A percentile compares a stretch with the other conserved stretches of the same genome.
phyloP scores from a whole-genome alignment of 2,113 vertebrate species.

The Eira barbara region DNA sequence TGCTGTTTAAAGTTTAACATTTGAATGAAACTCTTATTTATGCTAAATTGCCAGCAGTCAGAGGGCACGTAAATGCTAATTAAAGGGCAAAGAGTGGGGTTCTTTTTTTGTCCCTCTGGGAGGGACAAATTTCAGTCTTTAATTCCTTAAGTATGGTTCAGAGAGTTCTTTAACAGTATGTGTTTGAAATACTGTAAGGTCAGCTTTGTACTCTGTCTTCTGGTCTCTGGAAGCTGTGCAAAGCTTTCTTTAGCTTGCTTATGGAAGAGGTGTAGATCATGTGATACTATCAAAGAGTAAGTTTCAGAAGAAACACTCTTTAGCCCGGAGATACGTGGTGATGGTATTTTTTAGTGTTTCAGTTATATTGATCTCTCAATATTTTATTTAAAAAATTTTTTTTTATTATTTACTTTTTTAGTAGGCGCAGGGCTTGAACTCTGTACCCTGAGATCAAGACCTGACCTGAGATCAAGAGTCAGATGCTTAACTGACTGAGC shows the following conservation, averaged over 20 bases:
- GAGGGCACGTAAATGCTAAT: not conserved
- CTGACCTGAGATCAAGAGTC: not conserved
- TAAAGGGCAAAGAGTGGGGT: not conserved
- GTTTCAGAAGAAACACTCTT: not conserved
- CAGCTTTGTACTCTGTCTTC: not conserved
- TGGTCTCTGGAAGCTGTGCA: not conserved
- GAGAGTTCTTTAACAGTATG: not conserved
- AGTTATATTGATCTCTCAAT: not conserved
- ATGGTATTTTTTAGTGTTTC: not conserved
- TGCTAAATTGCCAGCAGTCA: not conserved
- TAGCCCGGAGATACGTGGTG: not conserved
- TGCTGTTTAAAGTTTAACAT: slow-evolving; percentile 7
- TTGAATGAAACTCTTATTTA: not conserved
- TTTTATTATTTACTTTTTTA: not conserved
- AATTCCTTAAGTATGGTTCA: not conserved
- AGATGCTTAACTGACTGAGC: not conserved
- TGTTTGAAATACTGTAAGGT: not conserved
- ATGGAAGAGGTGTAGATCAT: not conserved
- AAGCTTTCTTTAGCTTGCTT: not conserved
- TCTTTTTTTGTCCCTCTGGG: not conserved
- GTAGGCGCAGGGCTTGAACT: not conserved
- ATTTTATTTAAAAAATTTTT: not conserved
- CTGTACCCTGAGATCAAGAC: not conserved
- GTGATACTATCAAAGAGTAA: not conserved
- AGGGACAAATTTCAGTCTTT: not conserved